These are phyloP conservation scores for Leptobrachium leishanense DNA, from an alignment of 2,113 vertebrate species.

Conservation along the genomic window DNA sequence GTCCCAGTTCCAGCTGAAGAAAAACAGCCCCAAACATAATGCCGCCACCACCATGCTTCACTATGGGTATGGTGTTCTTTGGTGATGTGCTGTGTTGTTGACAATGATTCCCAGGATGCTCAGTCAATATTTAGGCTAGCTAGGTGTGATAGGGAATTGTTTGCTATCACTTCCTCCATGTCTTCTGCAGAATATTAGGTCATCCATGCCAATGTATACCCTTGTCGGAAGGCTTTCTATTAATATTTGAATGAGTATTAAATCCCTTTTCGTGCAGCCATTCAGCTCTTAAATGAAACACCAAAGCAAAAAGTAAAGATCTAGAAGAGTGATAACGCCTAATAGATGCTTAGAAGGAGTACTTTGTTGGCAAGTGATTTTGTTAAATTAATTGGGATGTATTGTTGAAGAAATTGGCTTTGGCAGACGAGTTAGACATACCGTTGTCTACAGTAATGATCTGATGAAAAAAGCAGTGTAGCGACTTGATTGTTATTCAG, in stretches of 20 bases:
- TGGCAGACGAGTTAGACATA: slow-evolving; percentile 7
- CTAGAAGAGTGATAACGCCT: neutral
- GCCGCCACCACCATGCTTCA: too few species aligned
- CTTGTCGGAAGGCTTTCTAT: neutral
- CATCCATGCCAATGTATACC: too few species aligned
- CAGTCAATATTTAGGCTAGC: too few species aligned
- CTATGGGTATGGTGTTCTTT: too few species aligned
- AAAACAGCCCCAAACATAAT: too few species aligned
- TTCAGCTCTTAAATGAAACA: neutral
- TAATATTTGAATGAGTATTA: neutral
- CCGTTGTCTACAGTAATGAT: slow-evolving; percentile 14
- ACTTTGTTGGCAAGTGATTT: slow-evolving; percentile 8
- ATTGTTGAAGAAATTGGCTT: slow-evolving; percentile 14
- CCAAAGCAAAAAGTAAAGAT: neutral
- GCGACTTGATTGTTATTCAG: slow-evolving; percentile 8
- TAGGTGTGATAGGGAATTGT: too few species aligned
- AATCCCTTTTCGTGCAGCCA: neutral
- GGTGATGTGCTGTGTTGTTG: too few species aligned
- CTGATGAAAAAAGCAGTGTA: neutral
- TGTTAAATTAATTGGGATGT: slow-evolving; percentile 2
- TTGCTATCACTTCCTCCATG: too few species aligned
- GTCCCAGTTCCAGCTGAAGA: too few species aligned
- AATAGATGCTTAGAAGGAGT: neutral
- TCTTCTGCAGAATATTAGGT: too few species aligned
- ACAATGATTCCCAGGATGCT: too few species aligned